Percentiles rank a stretch among this genome's conserved stretches.
These are phyloP conservation scores for Callipepla californica DNA, from an alignment of 2,113 vertebrate species.

Conservation along the genomic window DNA sequence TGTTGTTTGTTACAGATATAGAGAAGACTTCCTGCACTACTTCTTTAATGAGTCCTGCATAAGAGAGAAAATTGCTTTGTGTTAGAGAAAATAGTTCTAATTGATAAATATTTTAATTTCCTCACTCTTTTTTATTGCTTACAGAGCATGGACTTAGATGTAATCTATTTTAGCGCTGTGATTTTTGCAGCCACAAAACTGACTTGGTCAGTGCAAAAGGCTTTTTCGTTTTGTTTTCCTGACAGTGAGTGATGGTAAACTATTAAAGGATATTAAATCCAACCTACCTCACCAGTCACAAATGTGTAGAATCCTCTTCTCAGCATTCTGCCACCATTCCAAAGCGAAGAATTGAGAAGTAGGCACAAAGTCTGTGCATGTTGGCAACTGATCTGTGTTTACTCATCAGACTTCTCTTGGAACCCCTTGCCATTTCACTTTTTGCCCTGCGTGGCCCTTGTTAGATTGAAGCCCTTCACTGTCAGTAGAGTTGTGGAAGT, in stretches of 20 bases:
- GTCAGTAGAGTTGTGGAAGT: background rate
- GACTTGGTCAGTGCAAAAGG: background rate
- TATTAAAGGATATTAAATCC: rapidly evolving
- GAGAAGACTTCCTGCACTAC: background rate
- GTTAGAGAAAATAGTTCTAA: background rate
- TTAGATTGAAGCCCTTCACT: background rate
- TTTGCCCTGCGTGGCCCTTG: background rate
- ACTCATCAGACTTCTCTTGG: background rate
- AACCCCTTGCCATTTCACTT: background rate
- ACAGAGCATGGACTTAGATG: background rate
- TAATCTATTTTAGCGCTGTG: background rate
- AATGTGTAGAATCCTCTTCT: background rate
- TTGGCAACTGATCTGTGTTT: background rate
- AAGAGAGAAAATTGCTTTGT: background rate
- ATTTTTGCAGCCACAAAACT: background rate
- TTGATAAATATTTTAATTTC: background rate
- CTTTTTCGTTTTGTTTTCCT: background rate
- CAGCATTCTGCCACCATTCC: rapidly evolving
- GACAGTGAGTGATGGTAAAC: background rate
- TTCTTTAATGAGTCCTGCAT: background rate
- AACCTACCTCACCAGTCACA: background rate
- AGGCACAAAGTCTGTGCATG: background rate
- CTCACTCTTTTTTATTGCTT: background rate
- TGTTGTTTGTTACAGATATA: background rate
- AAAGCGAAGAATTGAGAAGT: background rate